phyloP scores from a whole-genome alignment of 2,113 vertebrate species.

The Dasyurus viverrinus region DNA sequence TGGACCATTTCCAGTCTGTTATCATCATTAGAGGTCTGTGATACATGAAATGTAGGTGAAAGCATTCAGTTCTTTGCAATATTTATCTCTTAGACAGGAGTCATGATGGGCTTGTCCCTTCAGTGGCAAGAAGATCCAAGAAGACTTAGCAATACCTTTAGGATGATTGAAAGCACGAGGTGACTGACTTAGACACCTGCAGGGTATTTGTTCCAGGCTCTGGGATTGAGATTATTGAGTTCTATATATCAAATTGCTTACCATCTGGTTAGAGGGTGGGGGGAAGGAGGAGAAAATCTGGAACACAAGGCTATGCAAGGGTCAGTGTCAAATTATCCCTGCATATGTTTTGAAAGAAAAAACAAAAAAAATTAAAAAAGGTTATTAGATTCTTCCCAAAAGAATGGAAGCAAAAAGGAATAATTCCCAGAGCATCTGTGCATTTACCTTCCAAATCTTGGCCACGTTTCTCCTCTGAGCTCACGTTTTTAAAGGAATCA shows the following conservation, averaged over 20 bases:
- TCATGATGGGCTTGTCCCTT: slow-evolving; percentile 14
- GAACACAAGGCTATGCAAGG: too few relatives aligned
- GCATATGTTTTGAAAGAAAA: too few relatives aligned
- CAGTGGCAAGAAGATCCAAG: slow-evolving; percentile 43
- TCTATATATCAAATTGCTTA: too few relatives aligned
- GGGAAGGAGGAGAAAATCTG: too few relatives aligned
- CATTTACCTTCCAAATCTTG: not conserved
- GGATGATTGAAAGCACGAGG: not conserved
- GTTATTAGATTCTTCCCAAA: not conserved
- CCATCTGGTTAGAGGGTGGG: too few relatives aligned
- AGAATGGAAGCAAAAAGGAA: not conserved
- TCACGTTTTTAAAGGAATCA: not conserved
- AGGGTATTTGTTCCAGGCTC: not conserved
- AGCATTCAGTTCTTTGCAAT: slow-evolving; percentile 71
- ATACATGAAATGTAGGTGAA: slow-evolving; percentile 84
- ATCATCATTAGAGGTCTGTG: slow-evolving; percentile 63
- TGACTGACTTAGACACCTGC: not conserved
- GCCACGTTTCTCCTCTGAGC: not conserved
- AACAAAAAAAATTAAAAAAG: too few relatives aligned
- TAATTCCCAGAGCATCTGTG: not conserved
- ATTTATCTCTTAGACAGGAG: slow-evolving; percentile 73
- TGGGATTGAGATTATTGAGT: not conserved
- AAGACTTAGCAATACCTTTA: slow-evolving; percentile 15
- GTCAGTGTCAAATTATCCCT: too few relatives aligned
- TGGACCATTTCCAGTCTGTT: slow-evolving; percentile 71